A percentile compares a stretch with the other conserved stretches of the same genome.
These are phyloP conservation scores for Smithornis capensis DNA, from an alignment of 2,113 vertebrate species.

Conservation along the genomic window DNA sequence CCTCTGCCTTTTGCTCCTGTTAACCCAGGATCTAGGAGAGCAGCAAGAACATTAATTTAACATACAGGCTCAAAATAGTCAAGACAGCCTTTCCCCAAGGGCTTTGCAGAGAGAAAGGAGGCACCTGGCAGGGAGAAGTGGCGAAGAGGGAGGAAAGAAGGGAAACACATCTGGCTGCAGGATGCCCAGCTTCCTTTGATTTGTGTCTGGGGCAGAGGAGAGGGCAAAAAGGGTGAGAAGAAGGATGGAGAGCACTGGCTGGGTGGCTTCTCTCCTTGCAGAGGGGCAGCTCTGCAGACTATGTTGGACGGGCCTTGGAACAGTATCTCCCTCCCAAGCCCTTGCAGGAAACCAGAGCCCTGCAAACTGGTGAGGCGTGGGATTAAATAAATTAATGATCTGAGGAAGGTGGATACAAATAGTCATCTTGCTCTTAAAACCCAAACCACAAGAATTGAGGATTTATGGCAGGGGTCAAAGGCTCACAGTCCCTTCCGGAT, in stretches of 20 bases:
- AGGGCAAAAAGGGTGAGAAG: not conserved
- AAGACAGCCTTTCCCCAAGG: not conserved
- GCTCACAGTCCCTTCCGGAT: not conserved
- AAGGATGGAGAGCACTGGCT: not conserved
- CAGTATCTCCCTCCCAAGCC: not conserved
- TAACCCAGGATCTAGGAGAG: not conserved
- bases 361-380: conserved; percentile 1
- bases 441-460: not conserved
- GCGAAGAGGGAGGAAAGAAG: not conserved
- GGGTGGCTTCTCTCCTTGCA: not conserved
- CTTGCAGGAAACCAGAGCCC: not conserved
- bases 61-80: not conserved
- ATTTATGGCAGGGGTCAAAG: not conserved
- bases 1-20: not conserved
- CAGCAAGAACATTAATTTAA: not conserved
- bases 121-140: not conserved
- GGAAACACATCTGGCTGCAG: not conserved
- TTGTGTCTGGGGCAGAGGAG: not conserved
- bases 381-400: conserved; percentile 54
- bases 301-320: not conserved
- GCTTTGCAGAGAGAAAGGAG: not conserved
- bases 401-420: not conserved
- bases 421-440: not conserved
- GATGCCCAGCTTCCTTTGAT: not conserved
- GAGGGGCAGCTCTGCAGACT: not conserved